A percentile compares a stretch with the other conserved stretches of the same genome.
Conservation (phyloP, 2,888 invertebrate genomes). For the Odontocolon sp. region DNA sequence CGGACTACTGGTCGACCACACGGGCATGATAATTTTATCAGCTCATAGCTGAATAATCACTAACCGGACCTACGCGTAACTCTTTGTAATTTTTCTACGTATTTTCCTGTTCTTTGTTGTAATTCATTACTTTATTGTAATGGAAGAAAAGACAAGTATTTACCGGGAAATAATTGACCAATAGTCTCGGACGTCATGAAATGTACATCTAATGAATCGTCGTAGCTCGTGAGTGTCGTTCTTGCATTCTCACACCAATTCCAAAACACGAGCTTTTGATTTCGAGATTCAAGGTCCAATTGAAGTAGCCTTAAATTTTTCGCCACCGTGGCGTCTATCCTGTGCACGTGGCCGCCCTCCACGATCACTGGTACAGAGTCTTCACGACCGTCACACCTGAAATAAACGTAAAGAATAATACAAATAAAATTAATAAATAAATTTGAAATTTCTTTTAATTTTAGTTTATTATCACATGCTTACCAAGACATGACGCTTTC, state of each 20-base stretch:
- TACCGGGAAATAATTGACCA: constrained; percentile 68
- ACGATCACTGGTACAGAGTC: constrained; percentile 82
- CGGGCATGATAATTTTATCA: constrained; percentile 8
- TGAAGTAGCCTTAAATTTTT: constrained; percentile 80
- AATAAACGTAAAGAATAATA: too few relatives aligned
- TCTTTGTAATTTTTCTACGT: neutral
- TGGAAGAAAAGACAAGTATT: too few relatives aligned
- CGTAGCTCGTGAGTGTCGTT: constrained; percentile 72
- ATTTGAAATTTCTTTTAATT: too few relatives aligned
- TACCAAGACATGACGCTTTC: constrained; percentile 78
- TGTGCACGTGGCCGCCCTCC: constrained; percentile 85
- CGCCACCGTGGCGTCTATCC: constrained; percentile 87
- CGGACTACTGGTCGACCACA: constrained; percentile 19
- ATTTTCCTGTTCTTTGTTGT: too few relatives aligned
- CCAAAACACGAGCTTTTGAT: constrained; percentile 78
- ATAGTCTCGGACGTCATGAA: constrained; percentile 70
- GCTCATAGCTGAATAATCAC: constrained; percentile 1
- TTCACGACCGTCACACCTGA: constrained; percentile 75
- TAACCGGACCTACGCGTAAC: neutral
- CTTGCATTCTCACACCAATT: constrained; percentile 76
- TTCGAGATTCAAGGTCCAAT: constrained; percentile 72
- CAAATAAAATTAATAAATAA: too few relatives aligned
- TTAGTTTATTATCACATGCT: constrained; percentile 45
- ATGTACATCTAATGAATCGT: constrained; percentile 66
- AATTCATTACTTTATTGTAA: too few relatives aligned